Evolutionary conservation across 2,113 vertebrate species (phyloP), one percentile per base, ranked within the genome.

Genomic region (Coryphaenoides rupestris): DNA sequence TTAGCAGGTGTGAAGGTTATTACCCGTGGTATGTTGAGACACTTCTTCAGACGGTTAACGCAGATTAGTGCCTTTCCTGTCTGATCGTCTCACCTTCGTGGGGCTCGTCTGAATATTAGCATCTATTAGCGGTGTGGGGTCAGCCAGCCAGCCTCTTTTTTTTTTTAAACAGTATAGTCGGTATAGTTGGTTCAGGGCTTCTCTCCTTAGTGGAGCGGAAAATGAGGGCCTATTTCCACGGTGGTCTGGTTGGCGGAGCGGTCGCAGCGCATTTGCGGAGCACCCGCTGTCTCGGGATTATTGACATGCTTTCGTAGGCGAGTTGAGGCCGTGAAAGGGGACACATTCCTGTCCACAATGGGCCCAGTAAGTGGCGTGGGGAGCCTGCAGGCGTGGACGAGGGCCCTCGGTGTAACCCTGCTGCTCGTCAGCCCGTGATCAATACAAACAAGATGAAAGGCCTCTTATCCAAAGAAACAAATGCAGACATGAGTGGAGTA

Each of bases 301-400:
- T 89, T 90, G 90, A 90, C 88, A 79, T 90, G 86, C 88, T 78
- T 80, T 89, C 86, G 88, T 85, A 86, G 73, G 83, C 83, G 79
- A 86, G 87, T 84, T 87, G 80, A 83, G 80, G 84, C 84, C 86
- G 83, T 92, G 89, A 92, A 93, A 92, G 89, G 88, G 89, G 78
- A 92, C 75, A 72, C 89, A 90, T 92, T 89, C 90, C 89, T 83
- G 52, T 55, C 82, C 83, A 93, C 90, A 93, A 91, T 86, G 63
- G 83, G 67, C 79, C 85, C 85, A 91, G 87, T 90, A 88, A 90
- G 83, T 84, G 78, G 86, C 73, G 70, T 66, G 63, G 77, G 84
- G 87, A 82, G 79, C 47, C 47, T 68, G 67, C 75, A 74, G 80
- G 78, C 78, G 74, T 82, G 90, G 92, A 91, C 60, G 49, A 63